Evolutionary conservation across 2,797 vertebrate species (phyloP), one percentile per base, ranked within the genome.

Genomic region (Arremon aurantiirostris): DNA sequence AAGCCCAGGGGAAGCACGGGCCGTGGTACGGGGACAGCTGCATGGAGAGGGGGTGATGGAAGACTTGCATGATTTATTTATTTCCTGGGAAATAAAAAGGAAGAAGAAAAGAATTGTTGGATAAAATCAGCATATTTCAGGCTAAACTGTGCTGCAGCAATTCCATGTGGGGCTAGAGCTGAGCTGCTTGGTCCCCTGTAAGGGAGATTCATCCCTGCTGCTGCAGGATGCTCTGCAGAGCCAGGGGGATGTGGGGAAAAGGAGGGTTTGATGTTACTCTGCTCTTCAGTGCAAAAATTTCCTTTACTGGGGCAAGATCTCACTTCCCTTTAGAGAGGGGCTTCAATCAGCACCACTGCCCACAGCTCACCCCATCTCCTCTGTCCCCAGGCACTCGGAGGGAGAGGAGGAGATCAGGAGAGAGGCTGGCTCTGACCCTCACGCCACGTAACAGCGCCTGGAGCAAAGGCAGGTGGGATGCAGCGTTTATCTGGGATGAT

Each of bases 341-440:
- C 35, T 85, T 60, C 59, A 32, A 0, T 11, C 3, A 2, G 41
- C 83, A 32, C 10, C 1, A 1, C 39, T 83, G 32, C 72, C 14
- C 46, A 59, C 50, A 46, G 75, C 69, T 94, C 57, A 93, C 52
- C 32, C 47, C 34, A 1, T 63, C 66, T 80, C 26, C 77, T 93
- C 81, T 72, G 34, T 82, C 68, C 82, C 59, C 89, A 97, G 97
- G 78, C n/a, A 96, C 21, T 60, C 94, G 0, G 71, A 96, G 68
- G 95, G 72, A 91, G 96, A 95, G 39, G 95, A 96, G 56, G 97
- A 92, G 61, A 61, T 63, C 70, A 30, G 42, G 28, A 88, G 39
- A 55, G 94, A 97, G 22, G 34, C 66, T 60, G 79, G 37, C 66
- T 86, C 94, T 4, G 73, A 94, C 16, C 13, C 87, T 49, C 16